A percentile compares a stretch with the other conserved stretches of the same genome.
Conservation (phyloP, 2,113 vertebrate species). For the Atlantisia rogersi region DNA sequence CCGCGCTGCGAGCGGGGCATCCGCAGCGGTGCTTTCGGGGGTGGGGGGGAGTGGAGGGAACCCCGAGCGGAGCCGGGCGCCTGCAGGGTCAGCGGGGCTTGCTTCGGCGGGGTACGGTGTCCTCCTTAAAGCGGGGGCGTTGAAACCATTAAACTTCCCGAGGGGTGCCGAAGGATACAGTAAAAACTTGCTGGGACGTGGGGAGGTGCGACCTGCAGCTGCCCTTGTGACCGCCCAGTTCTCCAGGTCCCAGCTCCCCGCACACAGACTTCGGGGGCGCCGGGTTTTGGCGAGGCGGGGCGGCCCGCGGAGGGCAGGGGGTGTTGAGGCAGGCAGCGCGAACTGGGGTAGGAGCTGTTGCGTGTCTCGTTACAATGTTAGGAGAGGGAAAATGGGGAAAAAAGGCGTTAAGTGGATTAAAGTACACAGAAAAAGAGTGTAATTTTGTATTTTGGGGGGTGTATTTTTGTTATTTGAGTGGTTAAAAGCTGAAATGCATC, state of each 20-base stretch:
- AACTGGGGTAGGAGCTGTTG: too few species aligned
- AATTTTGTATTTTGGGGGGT: neutral
- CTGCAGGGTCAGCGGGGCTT: too few species aligned
- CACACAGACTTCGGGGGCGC: rapidly evolving
- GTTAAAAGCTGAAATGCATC: neutral
- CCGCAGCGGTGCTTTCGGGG: neutral
- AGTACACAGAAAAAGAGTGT: neutral
- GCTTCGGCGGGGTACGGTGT: too few species aligned
- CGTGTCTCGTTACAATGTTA: neutral
- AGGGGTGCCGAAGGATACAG: too few species aligned
- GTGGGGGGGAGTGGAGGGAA: too few species aligned
- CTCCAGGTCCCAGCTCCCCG: rapidly evolving
- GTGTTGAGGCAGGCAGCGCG: too few species aligned
- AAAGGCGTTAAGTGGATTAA: neutral
- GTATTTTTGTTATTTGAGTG: neutral
- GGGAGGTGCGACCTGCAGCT: neutral
- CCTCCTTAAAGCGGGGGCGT: too few species aligned
- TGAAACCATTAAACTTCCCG: neutral
- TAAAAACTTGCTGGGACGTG: rapidly evolving
- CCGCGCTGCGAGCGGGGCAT: neutral
- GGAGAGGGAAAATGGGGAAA: neutral
- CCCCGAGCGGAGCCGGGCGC: neutral
- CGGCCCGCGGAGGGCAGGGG: too few species aligned
- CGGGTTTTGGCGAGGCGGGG: neutral
- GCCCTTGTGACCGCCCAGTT: neutral